A percentile compares a stretch with the other conserved stretches of the same genome.
Conservation (phyloP, 2,888 invertebrate genomes). For the Eupsilia transversa region DNA sequence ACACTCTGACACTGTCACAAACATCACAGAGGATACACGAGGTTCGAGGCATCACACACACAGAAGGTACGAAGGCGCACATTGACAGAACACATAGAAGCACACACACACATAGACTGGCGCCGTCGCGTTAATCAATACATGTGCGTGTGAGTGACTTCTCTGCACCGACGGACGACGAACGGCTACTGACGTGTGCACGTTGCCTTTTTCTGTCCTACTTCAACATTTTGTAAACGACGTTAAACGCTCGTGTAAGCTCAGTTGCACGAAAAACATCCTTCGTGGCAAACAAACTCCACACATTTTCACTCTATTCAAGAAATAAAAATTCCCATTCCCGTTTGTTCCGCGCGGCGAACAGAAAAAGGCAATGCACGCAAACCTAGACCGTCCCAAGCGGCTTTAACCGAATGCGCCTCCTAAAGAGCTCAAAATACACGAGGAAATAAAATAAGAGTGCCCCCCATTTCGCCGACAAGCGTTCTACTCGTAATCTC, state of each 20-base stretch:
- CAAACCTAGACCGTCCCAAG: conserved; percentile 83
- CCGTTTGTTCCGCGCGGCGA: conserved; percentile 73
- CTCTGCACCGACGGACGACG: conserved; percentile 78
- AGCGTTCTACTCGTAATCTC: conserved; percentile 91
- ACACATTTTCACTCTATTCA: conserved; percentile 71
- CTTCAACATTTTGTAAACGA: conserved; percentile 47
- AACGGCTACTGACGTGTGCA: conserved; percentile 67
- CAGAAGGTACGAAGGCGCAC: conserved; percentile 80
- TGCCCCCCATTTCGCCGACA: conserved; percentile 86
- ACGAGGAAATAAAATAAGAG: conserved; percentile 87
- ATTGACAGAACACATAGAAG: conserved; percentile 82
- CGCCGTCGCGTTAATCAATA: conserved; percentile 91
- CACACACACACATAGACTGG: conserved; percentile 87
- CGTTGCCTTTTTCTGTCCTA: conserved; percentile 79
- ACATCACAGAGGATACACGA: conserved; percentile 88
- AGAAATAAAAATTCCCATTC: conserved; percentile 76
- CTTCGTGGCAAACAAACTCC: conserved; percentile 53
- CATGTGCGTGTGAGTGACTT: conserved; percentile 93
- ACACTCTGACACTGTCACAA: conserved; percentile 85
- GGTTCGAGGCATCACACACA: conserved; percentile 84
- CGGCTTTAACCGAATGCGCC: conserved; percentile 86
- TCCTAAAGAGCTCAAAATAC: conserved; percentile 88
- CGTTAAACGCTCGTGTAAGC: conserved; percentile 55
- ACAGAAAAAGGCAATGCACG: conserved; percentile 87
- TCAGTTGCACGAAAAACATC: conserved; percentile 61